These are phyloP conservation scores for Xenops minutus DNA, from an alignment of 2,797 vertebrate species.

Conservation along the genomic window DNA sequence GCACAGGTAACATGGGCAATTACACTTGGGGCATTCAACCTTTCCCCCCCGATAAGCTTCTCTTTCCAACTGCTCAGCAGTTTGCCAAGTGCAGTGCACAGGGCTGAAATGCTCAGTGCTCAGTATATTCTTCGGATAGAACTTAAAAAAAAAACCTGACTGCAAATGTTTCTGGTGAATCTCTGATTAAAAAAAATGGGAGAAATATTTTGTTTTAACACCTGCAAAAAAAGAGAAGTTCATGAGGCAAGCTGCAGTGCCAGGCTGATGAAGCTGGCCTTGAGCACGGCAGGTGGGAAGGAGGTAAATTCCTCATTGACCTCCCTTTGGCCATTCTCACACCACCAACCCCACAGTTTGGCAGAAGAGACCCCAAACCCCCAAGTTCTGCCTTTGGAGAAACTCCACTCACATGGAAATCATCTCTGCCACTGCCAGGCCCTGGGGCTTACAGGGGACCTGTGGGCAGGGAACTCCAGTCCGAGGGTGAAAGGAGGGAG, in stretches of 20 bases:
- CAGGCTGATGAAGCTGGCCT: neutral
- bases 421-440: neutral
- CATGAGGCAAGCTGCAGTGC: neutral
- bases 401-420: neutral
- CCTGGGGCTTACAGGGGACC: rapidly evolving
- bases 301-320: neutral
- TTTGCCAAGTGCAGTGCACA: rapidly evolving
- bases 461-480: neutral
- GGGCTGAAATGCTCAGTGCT: neutral
- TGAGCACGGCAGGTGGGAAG: rapidly evolving
- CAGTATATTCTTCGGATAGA: rapidly evolving
- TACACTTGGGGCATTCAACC: neutral
- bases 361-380: neutral
- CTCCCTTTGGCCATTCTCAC: neutral
- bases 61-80: neutral
- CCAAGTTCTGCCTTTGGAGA: neutral
- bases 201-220: neutral
- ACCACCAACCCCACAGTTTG: rapidly evolving
- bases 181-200: neutral
- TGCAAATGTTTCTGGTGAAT: neutral
- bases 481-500: rapidly evolving
- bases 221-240: neutral
- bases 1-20: neutral
- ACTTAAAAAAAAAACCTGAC: neutral
- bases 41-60: neutral